Percentiles rank a stretch among this genome's conserved stretches.
phyloP scores from a whole-genome alignment of 92 coral and sea anemone genomes.

The Parazoanthus swiftii region DNA sequence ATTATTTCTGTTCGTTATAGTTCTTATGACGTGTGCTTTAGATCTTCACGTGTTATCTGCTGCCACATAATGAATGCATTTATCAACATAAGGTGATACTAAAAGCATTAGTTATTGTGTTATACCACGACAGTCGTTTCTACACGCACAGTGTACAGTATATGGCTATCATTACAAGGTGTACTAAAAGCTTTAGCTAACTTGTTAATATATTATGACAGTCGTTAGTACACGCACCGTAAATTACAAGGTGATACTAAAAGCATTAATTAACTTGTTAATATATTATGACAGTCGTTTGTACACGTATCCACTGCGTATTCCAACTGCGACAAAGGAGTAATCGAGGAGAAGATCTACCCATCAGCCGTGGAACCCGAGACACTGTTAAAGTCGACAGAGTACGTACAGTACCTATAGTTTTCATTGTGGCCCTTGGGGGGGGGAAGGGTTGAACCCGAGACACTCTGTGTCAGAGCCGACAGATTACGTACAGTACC shows the following conservation, averaged over 20 bases:
- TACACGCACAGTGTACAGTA: conserved; percentile 59
- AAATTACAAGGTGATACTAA: neutral
- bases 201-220: neutral
- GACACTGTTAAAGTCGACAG: conserved; percentile 66
- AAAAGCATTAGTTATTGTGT: neutral
- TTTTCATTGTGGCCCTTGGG: too few relatives aligned
- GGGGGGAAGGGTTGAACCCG: too few relatives aligned
- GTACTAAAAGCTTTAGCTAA: too few relatives aligned
- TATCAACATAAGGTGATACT: neutral
- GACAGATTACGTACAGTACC: too few relatives aligned
- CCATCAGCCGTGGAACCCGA: conserved; percentile 89
- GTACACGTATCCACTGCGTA: conserved; percentile 98
- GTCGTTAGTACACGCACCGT: conserved; percentile 67
- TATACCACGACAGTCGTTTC: conserved; percentile 20
- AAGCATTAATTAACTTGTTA: neutral
- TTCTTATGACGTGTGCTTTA: too few relatives aligned
- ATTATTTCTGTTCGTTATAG: too few relatives aligned
- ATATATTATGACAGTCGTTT: conserved; percentile 28
- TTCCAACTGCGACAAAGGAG: conserved; percentile 88
- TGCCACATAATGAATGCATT: neutral
- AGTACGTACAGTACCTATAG: conserved; percentile 51
- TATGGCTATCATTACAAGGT: neutral
- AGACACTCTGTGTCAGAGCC: too few relatives aligned
- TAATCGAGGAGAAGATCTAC: conserved; percentile 88
- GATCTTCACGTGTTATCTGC: too few relatives aligned